A percentile compares a stretch with the other conserved stretches of the same genome.
Evolutionary conservation across 2,113 vertebrate genomes (phyloP).

Genomic region (Eulemur rufifrons): DNA sequence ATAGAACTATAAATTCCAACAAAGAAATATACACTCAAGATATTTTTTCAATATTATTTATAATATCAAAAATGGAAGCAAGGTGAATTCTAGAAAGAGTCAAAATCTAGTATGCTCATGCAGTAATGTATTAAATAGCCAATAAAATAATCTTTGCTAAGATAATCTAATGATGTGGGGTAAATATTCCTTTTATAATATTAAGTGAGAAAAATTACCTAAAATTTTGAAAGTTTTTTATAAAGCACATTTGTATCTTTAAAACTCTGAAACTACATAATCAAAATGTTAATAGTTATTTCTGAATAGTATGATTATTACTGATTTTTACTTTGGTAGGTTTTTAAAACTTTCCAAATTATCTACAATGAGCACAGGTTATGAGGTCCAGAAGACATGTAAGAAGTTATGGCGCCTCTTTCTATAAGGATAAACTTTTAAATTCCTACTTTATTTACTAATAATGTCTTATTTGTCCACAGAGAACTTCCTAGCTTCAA

Average conservation of each 20-base stretch:
- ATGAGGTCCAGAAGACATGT: not conserved
- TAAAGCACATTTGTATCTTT: not conserved
- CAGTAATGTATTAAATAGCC: not conserved
- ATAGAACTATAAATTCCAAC: constrained; percentile 2
- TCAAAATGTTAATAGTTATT: not conserved
- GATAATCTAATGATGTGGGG: not conserved
- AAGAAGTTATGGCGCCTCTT: not conserved
- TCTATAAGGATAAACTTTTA: not conserved
- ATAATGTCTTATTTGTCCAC: not conserved
- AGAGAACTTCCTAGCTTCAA: not conserved
- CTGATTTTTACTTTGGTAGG: not conserved
- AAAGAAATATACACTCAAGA: not conserved
- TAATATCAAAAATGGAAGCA: not conserved
- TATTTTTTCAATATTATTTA: not conserved
- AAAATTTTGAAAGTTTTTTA: not conserved
- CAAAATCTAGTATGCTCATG: not conserved
- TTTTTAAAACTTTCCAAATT: not conserved
- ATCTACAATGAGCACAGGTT: not conserved
- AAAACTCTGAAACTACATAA: not conserved
- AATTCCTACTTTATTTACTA: not conserved
- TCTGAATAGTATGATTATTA: not conserved
- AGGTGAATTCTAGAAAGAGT: not conserved
- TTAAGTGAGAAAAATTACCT: not conserved
- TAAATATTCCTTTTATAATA: not conserved
- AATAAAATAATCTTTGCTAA: not conserved